These are phyloP conservation scores for Lonchura striata DNA, from an alignment of 2,113 vertebrate species.

Conservation along the genomic window DNA sequence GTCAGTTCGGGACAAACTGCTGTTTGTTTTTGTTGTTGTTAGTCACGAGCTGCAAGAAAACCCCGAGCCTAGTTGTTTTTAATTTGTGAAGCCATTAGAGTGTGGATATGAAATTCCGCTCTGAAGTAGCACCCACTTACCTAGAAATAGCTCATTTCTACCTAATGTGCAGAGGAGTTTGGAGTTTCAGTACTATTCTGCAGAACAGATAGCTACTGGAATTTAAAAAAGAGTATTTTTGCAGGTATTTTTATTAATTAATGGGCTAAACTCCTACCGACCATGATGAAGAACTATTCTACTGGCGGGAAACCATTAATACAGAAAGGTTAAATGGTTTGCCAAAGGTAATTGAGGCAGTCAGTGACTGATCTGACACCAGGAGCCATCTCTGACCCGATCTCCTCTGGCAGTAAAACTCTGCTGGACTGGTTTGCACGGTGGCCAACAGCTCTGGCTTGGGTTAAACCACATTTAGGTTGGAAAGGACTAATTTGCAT, in stretches of 20 bases:
- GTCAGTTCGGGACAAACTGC: background rate
- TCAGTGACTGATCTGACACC: conserved; percentile 10
- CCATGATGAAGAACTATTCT: background rate
- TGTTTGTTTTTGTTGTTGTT: background rate
- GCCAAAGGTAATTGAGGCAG: conserved; percentile 32
- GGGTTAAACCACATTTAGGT: background rate
- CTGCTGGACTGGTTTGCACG: background rate
- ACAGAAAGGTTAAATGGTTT: conserved; percentile 38
- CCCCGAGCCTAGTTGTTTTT: background rate
- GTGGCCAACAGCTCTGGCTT: background rate
- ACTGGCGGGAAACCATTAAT: background rate
- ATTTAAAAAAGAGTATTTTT: background rate
- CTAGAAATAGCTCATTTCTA: background rate
- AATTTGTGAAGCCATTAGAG: background rate
- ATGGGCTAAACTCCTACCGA: background rate
- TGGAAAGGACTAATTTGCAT: background rate
- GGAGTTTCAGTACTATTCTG: background rate
- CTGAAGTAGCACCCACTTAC: background rate
- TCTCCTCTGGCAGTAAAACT: conserved; percentile 13
- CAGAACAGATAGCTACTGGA: background rate
- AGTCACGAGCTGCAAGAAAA: background rate
- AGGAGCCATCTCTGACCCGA: conserved; percentile 22
- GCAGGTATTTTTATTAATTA: conserved; percentile 21
- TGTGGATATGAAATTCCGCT: background rate
- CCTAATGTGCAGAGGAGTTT: background rate